Conservation (phyloP, 2,113 vertebrate species). For the Hyla sarda region DNA sequence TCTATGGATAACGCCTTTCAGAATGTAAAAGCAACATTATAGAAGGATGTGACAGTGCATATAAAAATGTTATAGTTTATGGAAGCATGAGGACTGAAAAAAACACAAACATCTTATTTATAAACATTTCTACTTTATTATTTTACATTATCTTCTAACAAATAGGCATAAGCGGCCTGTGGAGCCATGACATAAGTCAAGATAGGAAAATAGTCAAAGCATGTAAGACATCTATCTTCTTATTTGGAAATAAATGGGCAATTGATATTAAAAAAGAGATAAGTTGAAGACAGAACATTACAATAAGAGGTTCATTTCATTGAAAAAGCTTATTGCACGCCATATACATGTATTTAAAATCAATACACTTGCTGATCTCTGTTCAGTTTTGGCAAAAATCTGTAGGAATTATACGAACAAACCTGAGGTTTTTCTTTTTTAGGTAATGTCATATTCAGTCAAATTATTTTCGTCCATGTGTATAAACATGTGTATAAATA, state of each 20-base stretch:
- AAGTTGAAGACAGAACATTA: background rate
- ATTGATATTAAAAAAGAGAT: background rate
- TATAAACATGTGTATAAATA: background rate
- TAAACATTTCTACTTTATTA: background rate
- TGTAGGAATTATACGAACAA: too few relatives aligned
- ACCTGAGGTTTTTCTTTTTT: too few relatives aligned
- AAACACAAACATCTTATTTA: background rate
- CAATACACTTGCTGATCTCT: slow-evolving; percentile 50
- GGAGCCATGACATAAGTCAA: background rate
- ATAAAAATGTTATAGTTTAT: background rate
- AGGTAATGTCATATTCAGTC: too few relatives aligned
- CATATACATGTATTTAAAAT: slow-evolving; percentile 38
- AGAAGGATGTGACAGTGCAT: too few relatives aligned
- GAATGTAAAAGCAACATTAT: too few relatives aligned
- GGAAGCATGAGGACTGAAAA: background rate
- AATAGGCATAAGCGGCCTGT: background rate
- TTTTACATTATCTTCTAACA: background rate
- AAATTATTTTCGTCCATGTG: too few relatives aligned
- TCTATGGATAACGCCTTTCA: too few relatives aligned
- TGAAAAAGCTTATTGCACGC: background rate
- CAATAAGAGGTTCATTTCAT: slow-evolving; percentile 15
- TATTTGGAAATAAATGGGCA: slow-evolving; percentile 24
- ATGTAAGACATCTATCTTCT: slow-evolving; percentile 14
- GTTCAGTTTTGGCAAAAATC: slow-evolving; percentile 23
- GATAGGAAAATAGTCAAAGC: slow-evolving; percentile 25